Conservation (phyloP, 1,140 invertebrate species). For the Achroia grisella region DNA sequence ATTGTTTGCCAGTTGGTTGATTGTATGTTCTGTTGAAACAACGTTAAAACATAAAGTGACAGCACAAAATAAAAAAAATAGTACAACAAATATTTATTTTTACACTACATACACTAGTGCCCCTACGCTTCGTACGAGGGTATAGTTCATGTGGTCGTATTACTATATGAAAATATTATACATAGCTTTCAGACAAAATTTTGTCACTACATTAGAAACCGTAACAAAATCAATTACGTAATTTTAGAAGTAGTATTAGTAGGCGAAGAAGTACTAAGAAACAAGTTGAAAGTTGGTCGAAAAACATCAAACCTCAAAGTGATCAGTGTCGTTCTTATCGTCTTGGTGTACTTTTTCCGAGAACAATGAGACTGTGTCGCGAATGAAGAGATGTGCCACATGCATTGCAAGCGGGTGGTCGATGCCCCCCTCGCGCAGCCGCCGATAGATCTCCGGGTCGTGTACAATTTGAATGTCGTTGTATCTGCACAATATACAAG, state of each 20-base stretch:
- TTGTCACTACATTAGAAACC: no score
- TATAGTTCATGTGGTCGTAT: no score
- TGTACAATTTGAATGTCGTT: constrained; percentile 94
- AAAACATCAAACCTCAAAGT: constrained; percentile 89
- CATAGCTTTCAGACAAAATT: no score
- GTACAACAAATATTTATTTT: not conserved
- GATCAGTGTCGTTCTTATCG: constrained; percentile 95
- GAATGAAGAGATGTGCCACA: constrained; percentile 98
- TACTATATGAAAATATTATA: no score
- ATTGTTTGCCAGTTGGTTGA: constrained; percentile 99
- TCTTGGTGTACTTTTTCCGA: constrained; percentile 97
- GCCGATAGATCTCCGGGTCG: constrained; percentile 87
- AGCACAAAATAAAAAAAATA: not conserved
- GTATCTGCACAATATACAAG: constrained; percentile 73
- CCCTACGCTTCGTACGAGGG: no score
- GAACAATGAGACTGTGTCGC: constrained; percentile 97
- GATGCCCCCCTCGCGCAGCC: constrained; percentile 89
- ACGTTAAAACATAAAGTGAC: constrained; percentile 1
- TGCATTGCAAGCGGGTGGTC: constrained; percentile 94
- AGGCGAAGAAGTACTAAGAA: no score
- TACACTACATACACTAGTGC: not conserved
- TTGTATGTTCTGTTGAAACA: constrained; percentile 90
- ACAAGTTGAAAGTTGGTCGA: no score
- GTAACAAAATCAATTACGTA: no score
- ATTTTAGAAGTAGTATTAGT: no score